Conservation (phyloP, 2,113 vertebrate species). For the Melanocharis versteri region DNA sequence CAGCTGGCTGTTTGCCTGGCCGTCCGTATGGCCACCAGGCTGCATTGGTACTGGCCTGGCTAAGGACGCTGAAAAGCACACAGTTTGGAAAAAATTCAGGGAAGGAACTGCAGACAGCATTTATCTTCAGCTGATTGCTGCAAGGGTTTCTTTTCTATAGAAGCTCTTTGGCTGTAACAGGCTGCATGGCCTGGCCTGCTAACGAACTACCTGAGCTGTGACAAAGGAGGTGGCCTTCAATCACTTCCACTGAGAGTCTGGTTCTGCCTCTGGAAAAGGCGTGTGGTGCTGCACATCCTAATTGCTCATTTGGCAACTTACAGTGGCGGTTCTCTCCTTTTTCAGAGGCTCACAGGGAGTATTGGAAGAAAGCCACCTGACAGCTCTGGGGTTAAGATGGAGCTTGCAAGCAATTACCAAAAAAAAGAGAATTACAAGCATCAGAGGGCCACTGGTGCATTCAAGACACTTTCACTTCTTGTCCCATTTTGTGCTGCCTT, state of each 20-base stretch:
- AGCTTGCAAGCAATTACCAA: conserved; percentile 28
- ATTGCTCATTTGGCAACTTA: conserved; percentile 35
- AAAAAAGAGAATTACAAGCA: neutral
- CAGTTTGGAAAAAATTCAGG: neutral
- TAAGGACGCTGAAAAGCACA: neutral
- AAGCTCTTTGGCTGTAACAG: neutral
- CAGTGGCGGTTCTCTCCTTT: neutral
- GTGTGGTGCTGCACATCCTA: neutral
- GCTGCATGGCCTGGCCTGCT: neutral
- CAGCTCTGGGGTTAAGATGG: neutral
- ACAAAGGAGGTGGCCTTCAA: conserved; percentile 37
- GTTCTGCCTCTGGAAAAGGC: neutral
- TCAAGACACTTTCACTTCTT: neutral
- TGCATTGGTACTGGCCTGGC: neutral
- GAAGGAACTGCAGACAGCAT: neutral
- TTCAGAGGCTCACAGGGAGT: neutral
- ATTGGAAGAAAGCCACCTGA: neutral
- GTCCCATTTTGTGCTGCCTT: neutral
- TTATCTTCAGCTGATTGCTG: conserved; percentile 3
- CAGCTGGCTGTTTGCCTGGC: neutral
- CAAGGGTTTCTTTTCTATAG: neutral
- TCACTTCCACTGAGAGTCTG: neutral
- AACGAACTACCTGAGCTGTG: conserved; percentile 6
- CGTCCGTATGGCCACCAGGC: neutral
- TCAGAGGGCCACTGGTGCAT: neutral